Evolutionary conservation across 2,888 invertebrate genomes (phyloP).

Genomic region (Pecten maximus): DNA sequence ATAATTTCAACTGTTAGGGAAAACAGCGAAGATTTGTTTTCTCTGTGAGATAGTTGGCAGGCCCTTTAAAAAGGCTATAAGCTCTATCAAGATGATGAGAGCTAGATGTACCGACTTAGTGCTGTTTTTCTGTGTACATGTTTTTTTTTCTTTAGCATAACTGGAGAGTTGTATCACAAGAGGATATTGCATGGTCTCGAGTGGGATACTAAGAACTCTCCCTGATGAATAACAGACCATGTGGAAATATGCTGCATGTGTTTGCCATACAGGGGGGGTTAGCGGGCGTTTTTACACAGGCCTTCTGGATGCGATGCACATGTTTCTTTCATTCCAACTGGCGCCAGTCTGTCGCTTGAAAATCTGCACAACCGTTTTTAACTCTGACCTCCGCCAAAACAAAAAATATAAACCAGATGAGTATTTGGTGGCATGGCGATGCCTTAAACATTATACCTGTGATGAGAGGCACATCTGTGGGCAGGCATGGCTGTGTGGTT

Average conservation of each 20-base stretch:
- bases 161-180: constrained; percentile 22
- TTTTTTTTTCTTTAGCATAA: constrained; percentile 27
- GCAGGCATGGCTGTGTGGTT: background rate
- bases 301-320: constrained; percentile 40
- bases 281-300: background rate
- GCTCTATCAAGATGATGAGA: background rate
- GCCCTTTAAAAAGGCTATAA: background rate
- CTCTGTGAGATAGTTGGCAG: background rate
- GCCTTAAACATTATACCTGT: constrained; percentile 29
- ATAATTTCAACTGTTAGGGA: background rate
- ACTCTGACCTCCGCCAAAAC: constrained; percentile 49
- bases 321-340: constrained; percentile 50
- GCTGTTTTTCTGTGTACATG: constrained; percentile 22
- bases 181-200: constrained; percentile 15
- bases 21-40: background rate
- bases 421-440: constrained; percentile 10
- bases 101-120: background rate
- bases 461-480: constrained; percentile 28
- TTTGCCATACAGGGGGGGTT: background rate
- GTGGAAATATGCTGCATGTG: constrained; percentile 33
- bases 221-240: constrained; percentile 21
- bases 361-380: constrained; percentile 55
- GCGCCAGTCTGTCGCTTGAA: constrained; percentile 54
- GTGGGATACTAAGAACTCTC: constrained; percentile 15
- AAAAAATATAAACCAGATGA: constrained; percentile 46